phyloP scores from a whole-genome alignment of 2,113 vertebrate species.

The Polypterus senegalus region DNA sequence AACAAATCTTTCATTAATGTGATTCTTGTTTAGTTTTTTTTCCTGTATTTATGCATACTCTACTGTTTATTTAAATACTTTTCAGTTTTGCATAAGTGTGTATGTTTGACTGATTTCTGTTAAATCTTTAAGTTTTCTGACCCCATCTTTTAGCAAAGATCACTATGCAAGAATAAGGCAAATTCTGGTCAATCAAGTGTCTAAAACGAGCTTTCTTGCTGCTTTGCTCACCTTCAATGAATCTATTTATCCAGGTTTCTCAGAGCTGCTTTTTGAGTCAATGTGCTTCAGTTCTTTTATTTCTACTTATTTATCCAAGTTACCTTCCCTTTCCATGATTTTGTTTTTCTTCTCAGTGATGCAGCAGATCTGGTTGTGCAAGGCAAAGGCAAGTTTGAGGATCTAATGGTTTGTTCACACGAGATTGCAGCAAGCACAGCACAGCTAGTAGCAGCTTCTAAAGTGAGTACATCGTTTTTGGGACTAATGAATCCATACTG shows the following conservation, averaged over 20 bases:
- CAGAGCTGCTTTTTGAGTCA: background rate
- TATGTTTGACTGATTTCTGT: no score
- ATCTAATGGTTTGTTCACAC: constrained; percentile 89
- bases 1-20: no score
- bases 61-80: no score
- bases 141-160: no score
- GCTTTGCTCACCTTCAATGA: background rate
- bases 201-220: background rate
- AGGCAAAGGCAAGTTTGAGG: constrained; percentile 88
- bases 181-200: background rate
- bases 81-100: no score
- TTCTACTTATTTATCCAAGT: background rate
- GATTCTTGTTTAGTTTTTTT: no score
- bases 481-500: no score
- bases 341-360: constrained; percentile 49
- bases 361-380: constrained; percentile 87
- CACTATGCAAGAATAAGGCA: no score
- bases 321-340: background rate
- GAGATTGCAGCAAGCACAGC: constrained; percentile 93
- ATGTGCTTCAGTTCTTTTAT: background rate
- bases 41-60: no score
- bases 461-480: constrained; percentile 45
- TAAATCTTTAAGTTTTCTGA: no score
- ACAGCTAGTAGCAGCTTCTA: constrained; percentile 89
- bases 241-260: background rate